A percentile compares a stretch with the other conserved stretches of the same genome.
Conservation (phyloP, 2,888 invertebrate species). For the Zygaena filipendulae region DNA sequence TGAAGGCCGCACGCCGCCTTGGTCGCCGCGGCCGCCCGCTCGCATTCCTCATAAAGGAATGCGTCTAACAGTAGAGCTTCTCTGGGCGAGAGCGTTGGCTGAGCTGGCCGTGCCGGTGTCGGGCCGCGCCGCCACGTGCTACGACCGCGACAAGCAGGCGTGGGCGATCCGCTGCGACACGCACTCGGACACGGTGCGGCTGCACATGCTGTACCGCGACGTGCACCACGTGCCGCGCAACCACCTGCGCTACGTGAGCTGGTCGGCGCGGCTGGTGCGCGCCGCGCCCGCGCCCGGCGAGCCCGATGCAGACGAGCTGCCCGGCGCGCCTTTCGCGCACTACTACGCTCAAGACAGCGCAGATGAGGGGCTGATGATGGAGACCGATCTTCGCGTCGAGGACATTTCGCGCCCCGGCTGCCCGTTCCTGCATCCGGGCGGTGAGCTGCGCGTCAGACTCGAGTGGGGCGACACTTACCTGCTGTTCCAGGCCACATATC, state of each 20-base stretch:
- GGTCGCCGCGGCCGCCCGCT: slow-evolving; percentile 74
- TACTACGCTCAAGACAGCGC: slow-evolving; percentile 84
- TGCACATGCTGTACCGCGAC: slow-evolving; percentile 80
- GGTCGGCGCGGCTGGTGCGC: slow-evolving; percentile 76
- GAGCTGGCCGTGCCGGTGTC: slow-evolving; percentile 65
- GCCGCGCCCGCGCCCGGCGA: slow-evolving; percentile 64
- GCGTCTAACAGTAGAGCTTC: slow-evolving; percentile 78
- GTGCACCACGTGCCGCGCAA: slow-evolving; percentile 83
- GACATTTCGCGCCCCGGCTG: slow-evolving; percentile 76
- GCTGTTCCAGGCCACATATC: slow-evolving; percentile 83
- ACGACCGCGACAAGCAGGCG: slow-evolving; percentile 83
- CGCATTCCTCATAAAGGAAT: slow-evolving; percentile 72
- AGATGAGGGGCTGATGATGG: slow-evolving; percentile 85
- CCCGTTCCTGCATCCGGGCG: slow-evolving; percentile 76
- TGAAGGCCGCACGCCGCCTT: slow-evolving; percentile 76
- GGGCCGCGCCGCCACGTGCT: slow-evolving; percentile 72
- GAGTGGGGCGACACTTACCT: slow-evolving; percentile 87
- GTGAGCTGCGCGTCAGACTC: slow-evolving; percentile 78
- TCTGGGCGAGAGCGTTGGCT: slow-evolving; percentile 74
- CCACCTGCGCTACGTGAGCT: slow-evolving; percentile 76
- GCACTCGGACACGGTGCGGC: slow-evolving; percentile 78
- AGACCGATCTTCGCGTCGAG: slow-evolving; percentile 78
- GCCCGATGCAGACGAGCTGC: slow-evolving; percentile 73
- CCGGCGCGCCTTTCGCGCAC: slow-evolving; percentile 80
- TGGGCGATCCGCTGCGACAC: slow-evolving; percentile 83